A percentile compares a stretch with the other conserved stretches of the same genome.
phyloP scores from a whole-genome alignment of 53 echinoderm and acorn worm genomes.

The Mesocentrotus franciscanus region DNA sequence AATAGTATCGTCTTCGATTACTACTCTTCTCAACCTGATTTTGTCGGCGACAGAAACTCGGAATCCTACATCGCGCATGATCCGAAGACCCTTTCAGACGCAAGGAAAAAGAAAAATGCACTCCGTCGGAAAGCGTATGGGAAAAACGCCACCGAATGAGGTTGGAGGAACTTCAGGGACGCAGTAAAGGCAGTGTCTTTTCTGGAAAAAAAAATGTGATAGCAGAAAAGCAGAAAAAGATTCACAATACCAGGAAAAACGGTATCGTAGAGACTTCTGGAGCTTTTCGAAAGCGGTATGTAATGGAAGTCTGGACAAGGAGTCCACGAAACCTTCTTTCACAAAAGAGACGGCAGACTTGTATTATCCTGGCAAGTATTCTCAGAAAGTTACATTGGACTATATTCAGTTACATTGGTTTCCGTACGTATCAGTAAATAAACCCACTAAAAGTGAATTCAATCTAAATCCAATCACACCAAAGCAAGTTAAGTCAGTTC shows the following conservation, averaged over 20 bases:
- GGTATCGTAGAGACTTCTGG: slow-evolving; percentile 55
- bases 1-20: slow-evolving; percentile 24
- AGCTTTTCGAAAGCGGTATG: slow-evolving; percentile 45
- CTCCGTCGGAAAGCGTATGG: slow-evolving; percentile 33
- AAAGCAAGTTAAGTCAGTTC: slow-evolving; percentile 30
- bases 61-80: slow-evolving; percentile 44
- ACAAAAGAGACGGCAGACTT: slow-evolving; percentile 52
- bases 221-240: slow-evolving; percentile 2
- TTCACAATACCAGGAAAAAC: slow-evolving; percentile 2
- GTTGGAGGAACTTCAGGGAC: slow-evolving; percentile 18
- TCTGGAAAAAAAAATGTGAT: slow-evolving; percentile 15
- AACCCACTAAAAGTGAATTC: background rate
- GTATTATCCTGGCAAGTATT: slow-evolving; percentile 40
- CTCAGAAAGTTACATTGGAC: no score
- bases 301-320: slow-evolving; percentile 14
- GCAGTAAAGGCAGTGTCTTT: slow-evolving; percentile 56
- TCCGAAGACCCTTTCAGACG: slow-evolving; percentile 56
- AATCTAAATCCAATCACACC: slow-evolving; percentile 21
- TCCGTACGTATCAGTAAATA: slow-evolving; percentile 7
- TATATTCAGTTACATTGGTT: slow-evolving; percentile 48
- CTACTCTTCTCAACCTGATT: slow-evolving; percentile 48
- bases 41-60: slow-evolving; percentile 15
- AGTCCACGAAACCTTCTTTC: background rate
- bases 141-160: slow-evolving; percentile 44
- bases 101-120: slow-evolving; percentile 58